These are phyloP conservation scores for Mesodorylaimus sp. DNA, from an alignment of 2,888 invertebrate species.

Conservation along the genomic window DNA sequence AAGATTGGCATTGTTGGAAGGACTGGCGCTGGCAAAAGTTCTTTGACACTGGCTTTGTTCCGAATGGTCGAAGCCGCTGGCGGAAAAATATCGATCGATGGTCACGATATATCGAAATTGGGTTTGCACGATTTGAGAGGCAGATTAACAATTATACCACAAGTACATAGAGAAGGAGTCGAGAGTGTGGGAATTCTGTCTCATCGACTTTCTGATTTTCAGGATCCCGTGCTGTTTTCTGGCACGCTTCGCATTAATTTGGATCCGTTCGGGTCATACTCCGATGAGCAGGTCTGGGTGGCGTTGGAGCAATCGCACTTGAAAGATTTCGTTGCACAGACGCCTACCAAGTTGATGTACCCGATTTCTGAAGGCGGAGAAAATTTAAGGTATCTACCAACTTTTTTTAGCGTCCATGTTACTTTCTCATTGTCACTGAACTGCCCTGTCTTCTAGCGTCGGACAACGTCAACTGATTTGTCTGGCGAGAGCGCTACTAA, in stretches of 20 bases:
- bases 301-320: slow-evolving; percentile 74
- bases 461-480: slow-evolving; percentile 38
- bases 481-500: slow-evolving; percentile 35
- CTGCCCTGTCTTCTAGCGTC: slow-evolving; percentile 30
- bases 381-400: slow-evolving; percentile 46
- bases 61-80: slow-evolving; percentile 27
- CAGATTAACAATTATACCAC: neutral
- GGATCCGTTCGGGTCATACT: slow-evolving; percentile 62
- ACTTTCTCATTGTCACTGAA: too few relatives aligned
- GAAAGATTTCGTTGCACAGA: slow-evolving; percentile 56
- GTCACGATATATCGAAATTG: slow-evolving; percentile 36
- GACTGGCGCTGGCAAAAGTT: slow-evolving; percentile 32
- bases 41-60: slow-evolving; percentile 26
- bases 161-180: too few relatives aligned
- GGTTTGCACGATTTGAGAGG: slow-evolving; percentile 56
- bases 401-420: too few relatives aligned
- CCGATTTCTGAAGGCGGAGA: slow-evolving; percentile 77
- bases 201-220: slow-evolving; percentile 7
- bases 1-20: slow-evolving; percentile 38
- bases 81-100: slow-evolving; percentile 25
- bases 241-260: slow-evolving; percentile 73
- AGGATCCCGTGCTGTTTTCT: slow-evolving; percentile 86
- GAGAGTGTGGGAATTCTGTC: too few relatives aligned
- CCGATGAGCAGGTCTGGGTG: slow-evolving; percentile 67
- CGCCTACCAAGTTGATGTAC: slow-evolving; percentile 57